Evolutionary conservation across 23 tunicate genomes (phyloP), one percentile per base, ranked within the genome.

Genomic region (Trididemnum nubilum): DNA sequence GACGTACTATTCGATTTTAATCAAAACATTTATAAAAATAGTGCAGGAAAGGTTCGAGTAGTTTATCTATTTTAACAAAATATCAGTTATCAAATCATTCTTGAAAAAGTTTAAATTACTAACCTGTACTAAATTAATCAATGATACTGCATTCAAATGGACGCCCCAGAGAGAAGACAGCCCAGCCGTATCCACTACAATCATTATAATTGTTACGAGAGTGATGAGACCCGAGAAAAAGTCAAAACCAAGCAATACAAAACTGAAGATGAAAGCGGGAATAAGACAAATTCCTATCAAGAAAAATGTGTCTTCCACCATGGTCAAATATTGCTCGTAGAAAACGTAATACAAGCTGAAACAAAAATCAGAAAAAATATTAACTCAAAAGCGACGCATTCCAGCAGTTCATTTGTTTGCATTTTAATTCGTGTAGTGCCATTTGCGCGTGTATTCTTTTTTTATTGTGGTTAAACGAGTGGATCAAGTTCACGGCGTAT

Each of bases 241-340:
- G 64, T 96, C 94, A 64, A 96, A 96, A 25, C 99, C 99, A 38
- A 96, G 94, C 18, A 96, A 85, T 19, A 96, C 51, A 57, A 96
- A 92, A 67, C 76, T 87, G 87, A 96, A 91, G 60, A 84, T 49
- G 64, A 96, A 96, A 0, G 94, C 82, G 31, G 99, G 99, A 39
- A 96, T 87, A 31, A 96, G 83, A 52, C 99, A 96, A 31, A 90
- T 84, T 29, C 97, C 97, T 21, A 96, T 75, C 69, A 92, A 91
- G 51, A 87, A 79, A 0, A 87, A n/a, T 0, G 94, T 85, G 73
- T 88, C 99, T 26, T 76, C 90, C 29, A 84, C 94, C 87, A 91
- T 78, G 3, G 97, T 96, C 36, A 96, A 72, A 66, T 96, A 96
- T 52, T 96, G 99, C 72, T 96, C 99, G 94, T 96, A 96, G 65